A percentile compares a stretch with the other conserved stretches of the same genome.
Conservation (phyloP, 1,140 invertebrate species). For the Chlorops oryzae region DNA sequence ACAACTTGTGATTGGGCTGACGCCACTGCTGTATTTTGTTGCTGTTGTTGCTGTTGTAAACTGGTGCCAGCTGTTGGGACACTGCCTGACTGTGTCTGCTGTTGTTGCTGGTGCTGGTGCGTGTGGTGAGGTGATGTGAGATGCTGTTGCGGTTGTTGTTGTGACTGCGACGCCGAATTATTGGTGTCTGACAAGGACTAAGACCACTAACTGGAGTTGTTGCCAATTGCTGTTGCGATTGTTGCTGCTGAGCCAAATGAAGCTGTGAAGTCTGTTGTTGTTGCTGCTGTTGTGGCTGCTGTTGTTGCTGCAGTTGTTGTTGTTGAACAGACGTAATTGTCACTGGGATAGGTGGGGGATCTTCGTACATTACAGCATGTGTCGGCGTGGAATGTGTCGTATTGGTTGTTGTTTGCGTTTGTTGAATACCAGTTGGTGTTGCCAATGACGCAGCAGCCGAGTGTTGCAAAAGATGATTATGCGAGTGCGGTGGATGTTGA, state of each 20-base stretch:
- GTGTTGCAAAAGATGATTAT: too few species aligned
- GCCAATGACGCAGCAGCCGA: slow-evolving; percentile 12
- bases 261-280: slow-evolving; percentile 18
- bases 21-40: slow-evolving; percentile 41
- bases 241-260: slow-evolving; percentile 31
- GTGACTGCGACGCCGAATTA: too few species aligned
- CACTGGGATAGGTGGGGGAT: slow-evolving; percentile 42
- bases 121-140: slow-evolving; percentile 44
- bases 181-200: slow-evolving; percentile 40
- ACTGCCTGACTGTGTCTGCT: slow-evolving; percentile 31
- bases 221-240: slow-evolving; percentile 28
- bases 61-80: too few species aligned
- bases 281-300: slow-evolving; percentile 26
- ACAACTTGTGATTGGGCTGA: slow-evolving; percentile 45
- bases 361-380: slow-evolving; percentile 47
- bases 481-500: slow-evolving; percentile 28
- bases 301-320: slow-evolving; percentile 20
- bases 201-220: slow-evolving; percentile 35
- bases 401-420: slow-evolving; percentile 30
- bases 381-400: slow-evolving; percentile 48
- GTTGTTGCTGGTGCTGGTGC: slow-evolving; percentile 35
- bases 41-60: slow-evolving; percentile 33
- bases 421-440: slow-evolving; percentile 19
- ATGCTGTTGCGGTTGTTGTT: slow-evolving; percentile 35
- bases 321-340: slow-evolving; percentile 31